Base-by-base conservation (phyloP, 1,140 invertebrate genomes). In the Nymphalis io region DNA sequence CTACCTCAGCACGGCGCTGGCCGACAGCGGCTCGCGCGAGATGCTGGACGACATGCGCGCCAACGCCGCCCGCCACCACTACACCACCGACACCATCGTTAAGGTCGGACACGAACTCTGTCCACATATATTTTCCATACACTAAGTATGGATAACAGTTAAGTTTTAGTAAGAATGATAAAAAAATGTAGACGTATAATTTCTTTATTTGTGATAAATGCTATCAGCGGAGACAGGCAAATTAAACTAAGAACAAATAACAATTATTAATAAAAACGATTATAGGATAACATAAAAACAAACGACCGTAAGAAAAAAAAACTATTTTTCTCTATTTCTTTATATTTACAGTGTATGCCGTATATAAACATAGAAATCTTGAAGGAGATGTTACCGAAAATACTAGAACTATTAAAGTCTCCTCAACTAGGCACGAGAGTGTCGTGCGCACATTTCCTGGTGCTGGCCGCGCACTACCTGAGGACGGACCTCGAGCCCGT, bases 31-130 rank as follows among this genome's bases (percentile, higher is more conserved):
- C 59, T 92, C 93, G 1, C 93, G 96, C 76, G 96, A 98, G 75
- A 92, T 94, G 48, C 92, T 98, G 0, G 97, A 98, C 84, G 94
- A 93, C 75, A 93, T 95, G 38, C 92, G 97, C 59, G 95, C 97
- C 33, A 94, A 94, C 67, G 94, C 95, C 16, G 96, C 96, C 0
- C 96, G 96, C 79, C 94, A 94, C 27, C 96, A 98, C 82, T 96
- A 97, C 65, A 97, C 97, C 74, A 97, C 96, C 73, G 96, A 98
- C 81, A 97, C 97, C 1, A 94, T 98, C 21, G 95, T 96, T 42
- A 95, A 96, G 91, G 96, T 82, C 10, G 2, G 48, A 18, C 18
- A 2, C 46, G n/a, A 48, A 13, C 16, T 2, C 11, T 4, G 0
- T 2, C 8, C 42, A 44, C 15, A n/a, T 3, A 44, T 13, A 8